Percentiles rank a stretch among this genome's conserved stretches.
Evolutionary conservation across 2,113 vertebrate species (phyloP).

Genomic region (Oostethus manadensis): DNA sequence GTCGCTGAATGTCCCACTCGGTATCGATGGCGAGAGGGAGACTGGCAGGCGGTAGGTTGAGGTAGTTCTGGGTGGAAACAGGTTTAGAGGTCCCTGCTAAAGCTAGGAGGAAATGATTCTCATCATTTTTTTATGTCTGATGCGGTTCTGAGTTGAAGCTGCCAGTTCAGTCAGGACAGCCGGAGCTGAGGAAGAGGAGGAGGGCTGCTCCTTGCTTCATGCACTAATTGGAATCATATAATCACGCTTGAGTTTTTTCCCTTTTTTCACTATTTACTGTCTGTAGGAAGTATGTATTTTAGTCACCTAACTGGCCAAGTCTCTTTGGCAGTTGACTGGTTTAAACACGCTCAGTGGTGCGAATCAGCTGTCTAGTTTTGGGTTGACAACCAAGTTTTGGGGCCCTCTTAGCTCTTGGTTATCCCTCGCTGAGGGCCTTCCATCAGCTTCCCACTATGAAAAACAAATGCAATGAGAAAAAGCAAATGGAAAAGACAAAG

Average conservation of each 20-base stretch:
- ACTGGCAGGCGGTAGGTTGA: slow-evolving; percentile 82
- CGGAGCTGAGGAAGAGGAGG: slow-evolving; percentile 17
- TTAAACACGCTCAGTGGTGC: too few species aligned
- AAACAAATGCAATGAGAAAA: too few species aligned
- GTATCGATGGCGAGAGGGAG: slow-evolving; percentile 79
- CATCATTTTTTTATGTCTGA: neutral
- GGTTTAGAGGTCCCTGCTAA: neutral
- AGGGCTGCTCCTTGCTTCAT: slow-evolving; percentile 14
- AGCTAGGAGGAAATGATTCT: neutral
- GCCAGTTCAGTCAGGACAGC: slow-evolving; percentile 23
- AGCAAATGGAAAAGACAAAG: too few species aligned
- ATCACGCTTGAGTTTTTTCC: neutral
- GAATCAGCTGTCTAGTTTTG: neutral
- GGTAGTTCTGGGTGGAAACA: slow-evolving; percentile 2
- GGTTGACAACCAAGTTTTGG: too few species aligned
- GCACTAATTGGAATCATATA: slow-evolving; percentile 55
- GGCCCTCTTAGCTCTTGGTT: too few species aligned
- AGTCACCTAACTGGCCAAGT: neutral
- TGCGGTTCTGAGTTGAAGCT: slow-evolving; percentile 15
- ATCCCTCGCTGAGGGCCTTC: too few species aligned
- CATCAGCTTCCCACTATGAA: too few species aligned
- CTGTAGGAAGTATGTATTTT: neutral
- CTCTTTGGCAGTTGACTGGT: neutral
- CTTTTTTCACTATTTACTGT: neutral
- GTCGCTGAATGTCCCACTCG: slow-evolving; percentile 67